These are phyloP conservation scores for Apis laboriosa DNA, from an alignment of 1,140 invertebrate species.

Conservation along the genomic window DNA sequence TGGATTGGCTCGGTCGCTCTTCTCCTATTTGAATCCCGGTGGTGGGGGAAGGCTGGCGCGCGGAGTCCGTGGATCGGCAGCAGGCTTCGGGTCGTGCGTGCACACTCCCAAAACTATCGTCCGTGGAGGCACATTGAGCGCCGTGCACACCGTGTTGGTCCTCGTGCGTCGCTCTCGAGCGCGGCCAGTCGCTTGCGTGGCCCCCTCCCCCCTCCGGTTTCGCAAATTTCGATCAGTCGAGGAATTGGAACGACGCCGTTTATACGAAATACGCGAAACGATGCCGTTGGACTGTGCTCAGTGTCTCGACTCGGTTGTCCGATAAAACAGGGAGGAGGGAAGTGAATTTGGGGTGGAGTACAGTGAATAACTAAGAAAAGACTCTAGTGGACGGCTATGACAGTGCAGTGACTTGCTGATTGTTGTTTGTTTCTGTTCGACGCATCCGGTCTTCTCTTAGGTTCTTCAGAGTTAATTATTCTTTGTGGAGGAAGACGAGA, in stretches of 20 bases:
- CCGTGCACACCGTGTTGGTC: slow-evolving; percentile 10
- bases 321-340: background rate
- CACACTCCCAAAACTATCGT: slow-evolving; percentile 68
- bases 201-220: no score
- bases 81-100: slow-evolving; percentile 37
- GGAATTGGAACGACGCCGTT: no score
- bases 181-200: background rate
- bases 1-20: slow-evolving; percentile 17
- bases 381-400: slow-evolving; percentile 42
- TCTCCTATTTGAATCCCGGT: background rate
- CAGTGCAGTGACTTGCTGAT: slow-evolving; percentile 56
- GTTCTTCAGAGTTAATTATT: background rate
- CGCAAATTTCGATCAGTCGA: background rate
- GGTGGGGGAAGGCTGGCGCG: slow-evolving; percentile 27
- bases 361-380: slow-evolving; percentile 9
- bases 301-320: background rate
- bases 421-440: slow-evolving; percentile 6
- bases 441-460: no score
- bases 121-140: slow-evolving; percentile 52
- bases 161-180: slow-evolving; percentile 19
- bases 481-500: slow-evolving; percentile 53
- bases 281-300: background rate
- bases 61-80: slow-evolving; percentile 15
- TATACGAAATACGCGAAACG: background rate
- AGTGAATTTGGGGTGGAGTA: background rate